A percentile compares a stretch with the other conserved stretches of the same genome.
Conservation (phyloP, 2,797 vertebrate genomes). For the Myripristis jacobus region DNA sequence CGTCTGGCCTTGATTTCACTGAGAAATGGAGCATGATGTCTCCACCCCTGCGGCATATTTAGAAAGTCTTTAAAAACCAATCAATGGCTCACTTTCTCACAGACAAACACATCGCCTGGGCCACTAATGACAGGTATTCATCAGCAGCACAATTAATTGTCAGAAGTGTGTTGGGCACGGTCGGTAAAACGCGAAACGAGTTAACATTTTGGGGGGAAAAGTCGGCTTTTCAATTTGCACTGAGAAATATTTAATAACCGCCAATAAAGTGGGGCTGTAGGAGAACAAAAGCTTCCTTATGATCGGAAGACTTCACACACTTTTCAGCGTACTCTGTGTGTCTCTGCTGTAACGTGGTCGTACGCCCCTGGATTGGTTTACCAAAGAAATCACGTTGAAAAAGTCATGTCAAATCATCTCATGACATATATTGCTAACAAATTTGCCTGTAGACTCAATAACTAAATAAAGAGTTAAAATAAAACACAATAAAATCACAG, state of each 20-base stretch:
- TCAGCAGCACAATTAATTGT: conserved; percentile 74
- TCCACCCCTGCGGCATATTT: conserved; percentile 74
- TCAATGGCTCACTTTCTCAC: conserved; percentile 67
- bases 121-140: conserved; percentile 75
- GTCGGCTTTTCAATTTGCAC: conserved; percentile 43
- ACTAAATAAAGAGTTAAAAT: too few species aligned
- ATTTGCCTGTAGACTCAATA: too few species aligned
- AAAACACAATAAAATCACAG: neutral
- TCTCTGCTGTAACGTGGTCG: too few species aligned
- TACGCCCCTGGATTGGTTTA: too few species aligned
- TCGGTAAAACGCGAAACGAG: conserved; percentile 41
- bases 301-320: conserved; percentile 10
- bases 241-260: conserved; percentile 64
- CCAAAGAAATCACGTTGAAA: too few species aligned
- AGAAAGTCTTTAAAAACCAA: conserved; percentile 81
- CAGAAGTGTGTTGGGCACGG: conserved; percentile 41
- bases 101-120: conserved; percentile 59
- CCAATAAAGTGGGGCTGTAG: conserved; percentile 45
- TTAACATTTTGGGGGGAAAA: conserved; percentile 62
- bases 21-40: conserved; percentile 72
- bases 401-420: too few species aligned
- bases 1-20: conserved; percentile 67
- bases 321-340: neutral
- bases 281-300: conserved; percentile 13
- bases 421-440: too few species aligned